Evolutionary conservation across 2,888 invertebrate species (phyloP).

Genomic region (Eupithecia exiguata): DNA sequence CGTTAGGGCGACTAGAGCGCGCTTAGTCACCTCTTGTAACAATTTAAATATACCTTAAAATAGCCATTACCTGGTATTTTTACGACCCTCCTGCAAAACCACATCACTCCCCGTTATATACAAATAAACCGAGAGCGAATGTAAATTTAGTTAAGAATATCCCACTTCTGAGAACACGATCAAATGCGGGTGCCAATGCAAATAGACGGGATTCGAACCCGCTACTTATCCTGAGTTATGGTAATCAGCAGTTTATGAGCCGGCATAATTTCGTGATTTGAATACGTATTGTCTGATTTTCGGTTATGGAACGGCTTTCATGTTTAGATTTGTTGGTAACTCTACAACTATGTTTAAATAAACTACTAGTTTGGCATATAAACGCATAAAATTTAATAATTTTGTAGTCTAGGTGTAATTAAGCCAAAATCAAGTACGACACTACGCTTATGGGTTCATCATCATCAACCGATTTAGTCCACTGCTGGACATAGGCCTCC

Average conservation of each 20-base stretch:
- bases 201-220: conserved; percentile 29
- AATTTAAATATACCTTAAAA: conserved; percentile 4
- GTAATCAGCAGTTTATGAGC: conserved; percentile 23
- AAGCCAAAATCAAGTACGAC: too few species aligned
- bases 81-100: conserved; percentile 14
- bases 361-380: not conserved
- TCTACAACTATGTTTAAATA: not conserved
- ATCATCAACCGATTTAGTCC: too few species aligned
- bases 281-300: conserved; percentile 9
- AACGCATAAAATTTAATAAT: not conserved
- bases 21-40: too few species aligned
- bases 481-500: too few species aligned
- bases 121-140: conserved; percentile 29
- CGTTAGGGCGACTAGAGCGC: too few species aligned
- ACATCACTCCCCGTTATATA: conserved; percentile 19
- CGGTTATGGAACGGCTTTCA: not conserved
- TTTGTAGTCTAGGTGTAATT: too few species aligned
- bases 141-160: conserved; percentile 34
- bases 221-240: conserved; percentile 27
- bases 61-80: conserved; percentile 13
- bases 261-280: conserved; percentile 23
- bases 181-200: conserved; percentile 27
- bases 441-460: too few species aligned
- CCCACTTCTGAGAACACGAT: conserved; percentile 33
- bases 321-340: not conserved